Evolutionary conservation across 2,797 vertebrate species (phyloP).

Genomic region (Nyctalus aviator): DNA sequence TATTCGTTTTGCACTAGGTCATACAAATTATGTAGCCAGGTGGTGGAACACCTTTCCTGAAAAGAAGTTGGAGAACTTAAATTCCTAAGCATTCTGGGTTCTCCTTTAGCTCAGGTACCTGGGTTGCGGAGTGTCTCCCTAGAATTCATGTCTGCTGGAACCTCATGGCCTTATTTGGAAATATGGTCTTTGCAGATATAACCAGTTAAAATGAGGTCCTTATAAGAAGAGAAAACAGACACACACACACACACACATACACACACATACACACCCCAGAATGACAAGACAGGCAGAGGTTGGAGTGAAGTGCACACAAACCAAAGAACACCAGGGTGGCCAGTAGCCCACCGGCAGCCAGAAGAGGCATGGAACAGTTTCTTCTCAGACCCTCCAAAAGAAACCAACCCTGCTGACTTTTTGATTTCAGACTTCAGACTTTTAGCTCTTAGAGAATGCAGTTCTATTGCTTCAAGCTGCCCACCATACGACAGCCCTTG

Average conservation of each 20-base stretch:
- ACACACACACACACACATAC: background rate
- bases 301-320: background rate
- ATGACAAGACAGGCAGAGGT: background rate
- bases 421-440: background rate
- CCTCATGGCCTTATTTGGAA: background rate
- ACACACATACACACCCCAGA: background rate
- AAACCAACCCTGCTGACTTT: background rate
- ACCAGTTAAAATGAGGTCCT: background rate
- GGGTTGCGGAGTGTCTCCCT: background rate
- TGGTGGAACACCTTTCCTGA: background rate
- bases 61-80: background rate
- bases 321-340: background rate
- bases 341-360: background rate
- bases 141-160: background rate
- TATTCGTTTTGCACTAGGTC: background rate
- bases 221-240: background rate
- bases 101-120: background rate
- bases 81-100: background rate
- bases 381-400: background rate
- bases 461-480: background rate
- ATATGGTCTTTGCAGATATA: background rate
- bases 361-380: background rate
- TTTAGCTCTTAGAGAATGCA: background rate
- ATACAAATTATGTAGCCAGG: background rate
- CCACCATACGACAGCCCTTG: background rate